These are phyloP conservation scores for Glyphotaelius pellucidus DNA, from an alignment of 2,888 invertebrate species.

Conservation along the genomic window DNA sequence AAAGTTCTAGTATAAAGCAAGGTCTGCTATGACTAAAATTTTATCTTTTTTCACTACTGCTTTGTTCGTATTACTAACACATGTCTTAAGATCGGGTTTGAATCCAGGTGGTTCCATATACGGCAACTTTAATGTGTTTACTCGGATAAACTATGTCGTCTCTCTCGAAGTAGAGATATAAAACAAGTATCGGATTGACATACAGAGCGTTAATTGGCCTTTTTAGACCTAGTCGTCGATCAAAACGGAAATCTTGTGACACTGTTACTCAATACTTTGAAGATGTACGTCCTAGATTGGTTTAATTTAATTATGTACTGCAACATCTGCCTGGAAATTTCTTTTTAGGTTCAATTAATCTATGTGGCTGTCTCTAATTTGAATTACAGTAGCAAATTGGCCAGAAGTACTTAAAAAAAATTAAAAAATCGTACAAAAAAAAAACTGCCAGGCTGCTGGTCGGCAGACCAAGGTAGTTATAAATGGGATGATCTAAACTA, in stretches of 20 bases:
- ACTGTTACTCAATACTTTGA: not conserved
- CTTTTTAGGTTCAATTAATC: not conserved
- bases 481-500: no score
- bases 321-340: not conserved
- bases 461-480: no score
- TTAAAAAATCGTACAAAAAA: no score
- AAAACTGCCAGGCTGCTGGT: no score
- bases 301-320: not conserved
- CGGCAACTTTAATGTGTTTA: not conserved
- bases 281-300: not conserved
- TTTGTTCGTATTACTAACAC: not conserved
- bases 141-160: not conserved
- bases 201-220: conserved; percentile 3
- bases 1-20: not conserved
- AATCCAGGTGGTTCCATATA: not conserved
- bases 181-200: not conserved
- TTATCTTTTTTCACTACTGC: not conserved
- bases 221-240: not conserved
- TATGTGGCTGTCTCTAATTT: not conserved
- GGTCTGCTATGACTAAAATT: not conserved
- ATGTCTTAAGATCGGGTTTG: not conserved
- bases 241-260: conserved; percentile 11
- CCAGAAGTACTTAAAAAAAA: no score
- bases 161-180: not conserved
- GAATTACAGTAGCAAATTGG: no score